Conservation (phyloP, 2,888 invertebrate species). For the Ramazzottius varieornatus region DNA sequence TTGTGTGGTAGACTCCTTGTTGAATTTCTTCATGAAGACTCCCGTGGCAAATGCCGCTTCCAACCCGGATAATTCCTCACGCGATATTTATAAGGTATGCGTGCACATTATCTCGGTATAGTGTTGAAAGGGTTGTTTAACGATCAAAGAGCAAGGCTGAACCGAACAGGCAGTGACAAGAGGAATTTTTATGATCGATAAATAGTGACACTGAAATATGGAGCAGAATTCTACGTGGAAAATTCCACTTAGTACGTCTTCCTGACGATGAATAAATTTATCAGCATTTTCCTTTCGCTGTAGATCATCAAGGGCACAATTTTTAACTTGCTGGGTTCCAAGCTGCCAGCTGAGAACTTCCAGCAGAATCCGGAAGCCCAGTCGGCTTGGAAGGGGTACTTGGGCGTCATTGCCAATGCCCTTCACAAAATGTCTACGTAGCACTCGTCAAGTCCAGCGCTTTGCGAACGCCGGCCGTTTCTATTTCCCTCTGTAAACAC, state of each 20-base stretch:
- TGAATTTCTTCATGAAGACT: background rate
- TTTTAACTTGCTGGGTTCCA: background rate
- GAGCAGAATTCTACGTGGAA: too few relatives aligned
- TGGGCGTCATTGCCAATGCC: background rate
- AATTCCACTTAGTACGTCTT: background rate
- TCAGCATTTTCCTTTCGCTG: background rate
- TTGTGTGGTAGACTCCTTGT: background rate
- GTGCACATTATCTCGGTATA: background rate
- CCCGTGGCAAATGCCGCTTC: background rate
- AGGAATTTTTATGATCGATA: background rate
- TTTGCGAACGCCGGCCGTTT: too few relatives aligned
- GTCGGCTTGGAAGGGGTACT: background rate
- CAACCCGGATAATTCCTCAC: background rate
- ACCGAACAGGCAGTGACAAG: background rate
- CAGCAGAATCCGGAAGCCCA: background rate
- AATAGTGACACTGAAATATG: too few relatives aligned
- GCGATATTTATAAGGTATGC: background rate
- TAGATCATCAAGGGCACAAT: background rate
- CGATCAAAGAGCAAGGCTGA: too few relatives aligned
- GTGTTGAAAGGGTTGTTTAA: too few relatives aligned
- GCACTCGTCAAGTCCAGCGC: too few relatives aligned
- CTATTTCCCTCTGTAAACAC: too few relatives aligned
- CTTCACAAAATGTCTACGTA: background rate
- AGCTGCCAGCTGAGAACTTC: background rate
- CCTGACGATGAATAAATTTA: background rate